Evolutionary conservation across 2,797 vertebrate genomes (phyloP).

Genomic region (Hippopotamyrus pictus): DNA sequence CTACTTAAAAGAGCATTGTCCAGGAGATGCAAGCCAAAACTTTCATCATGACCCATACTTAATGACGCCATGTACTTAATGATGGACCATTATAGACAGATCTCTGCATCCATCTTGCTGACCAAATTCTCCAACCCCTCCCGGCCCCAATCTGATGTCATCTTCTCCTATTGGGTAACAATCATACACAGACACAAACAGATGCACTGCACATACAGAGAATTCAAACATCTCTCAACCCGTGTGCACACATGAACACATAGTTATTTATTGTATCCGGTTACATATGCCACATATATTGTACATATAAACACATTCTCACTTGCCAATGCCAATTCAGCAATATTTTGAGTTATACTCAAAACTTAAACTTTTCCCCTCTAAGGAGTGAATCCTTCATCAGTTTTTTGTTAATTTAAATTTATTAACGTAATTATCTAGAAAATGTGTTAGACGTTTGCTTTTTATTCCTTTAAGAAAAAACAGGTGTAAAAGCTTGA

Average conservation of each 20-base stretch:
- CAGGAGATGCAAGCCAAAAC: constrained; percentile 27
- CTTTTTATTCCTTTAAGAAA: neutral
- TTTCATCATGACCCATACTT: neutral
- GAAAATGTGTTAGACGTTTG: neutral
- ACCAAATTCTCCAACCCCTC: neutral
- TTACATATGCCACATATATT: neutral
- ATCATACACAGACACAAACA: constrained; percentile 3
- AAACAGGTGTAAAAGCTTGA: neutral
- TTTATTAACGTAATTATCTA: neutral
- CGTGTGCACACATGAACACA: neutral
- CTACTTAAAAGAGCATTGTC: constrained; percentile 34
- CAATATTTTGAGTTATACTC: neutral
- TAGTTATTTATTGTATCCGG: neutral
- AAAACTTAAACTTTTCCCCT: neutral
- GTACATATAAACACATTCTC: constrained; percentile 2
- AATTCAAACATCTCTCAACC: neutral
- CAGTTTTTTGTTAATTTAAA: neutral
- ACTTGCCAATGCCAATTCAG: neutral
- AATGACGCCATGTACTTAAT: constrained; percentile 2
- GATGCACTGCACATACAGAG: neutral
- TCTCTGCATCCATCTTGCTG: neutral
- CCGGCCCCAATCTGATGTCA: constrained; percentile 7
- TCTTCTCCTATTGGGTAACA: neutral
- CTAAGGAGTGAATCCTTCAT: neutral
- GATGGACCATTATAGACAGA: constrained; percentile 13